Conservation (phyloP, 2,797 vertebrate species). For the Leptatherina wallacei region DNA sequence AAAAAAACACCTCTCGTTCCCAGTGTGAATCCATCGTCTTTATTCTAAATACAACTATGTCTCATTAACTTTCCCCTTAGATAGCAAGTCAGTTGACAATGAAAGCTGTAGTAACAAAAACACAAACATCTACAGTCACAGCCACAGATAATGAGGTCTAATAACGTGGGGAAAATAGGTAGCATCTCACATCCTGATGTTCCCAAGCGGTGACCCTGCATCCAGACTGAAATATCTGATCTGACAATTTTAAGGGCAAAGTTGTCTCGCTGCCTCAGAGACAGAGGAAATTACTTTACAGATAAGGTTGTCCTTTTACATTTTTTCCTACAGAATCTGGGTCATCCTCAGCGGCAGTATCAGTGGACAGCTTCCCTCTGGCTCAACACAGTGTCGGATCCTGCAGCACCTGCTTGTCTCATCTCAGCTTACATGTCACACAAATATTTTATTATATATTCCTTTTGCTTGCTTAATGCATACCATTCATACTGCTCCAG, state of each 20-base stretch:
- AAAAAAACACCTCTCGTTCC: no score
- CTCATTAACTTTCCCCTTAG: not conserved
- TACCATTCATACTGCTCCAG: not conserved
- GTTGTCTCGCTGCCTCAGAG: constrained; percentile 34
- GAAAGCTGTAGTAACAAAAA: no score
- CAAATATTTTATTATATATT: not conserved
- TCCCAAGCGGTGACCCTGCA: constrained; percentile 29
- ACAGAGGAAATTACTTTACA: constrained; percentile 53
- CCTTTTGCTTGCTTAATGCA: not conserved
- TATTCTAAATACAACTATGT: not conserved
- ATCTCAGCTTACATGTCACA: not conserved
- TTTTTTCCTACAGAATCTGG: constrained; percentile 45
- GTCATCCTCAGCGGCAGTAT: constrained; percentile 35
- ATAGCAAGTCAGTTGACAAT: not conserved
- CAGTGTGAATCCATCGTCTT: not conserved
- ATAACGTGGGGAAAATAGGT: constrained; percentile 7
- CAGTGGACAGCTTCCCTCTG: not conserved
- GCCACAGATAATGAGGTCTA: constrained; percentile 29
- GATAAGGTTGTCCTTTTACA: constrained; percentile 43
- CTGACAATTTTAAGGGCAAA: constrained; percentile 55
- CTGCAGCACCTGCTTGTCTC: not conserved
- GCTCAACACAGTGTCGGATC: not conserved
- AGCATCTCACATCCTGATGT: constrained; percentile 27
- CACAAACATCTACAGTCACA: not conserved
- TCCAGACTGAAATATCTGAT: constrained; percentile 40